Conservation (phyloP, 2,797 vertebrate species). For the Coendou prehensilis region DNA sequence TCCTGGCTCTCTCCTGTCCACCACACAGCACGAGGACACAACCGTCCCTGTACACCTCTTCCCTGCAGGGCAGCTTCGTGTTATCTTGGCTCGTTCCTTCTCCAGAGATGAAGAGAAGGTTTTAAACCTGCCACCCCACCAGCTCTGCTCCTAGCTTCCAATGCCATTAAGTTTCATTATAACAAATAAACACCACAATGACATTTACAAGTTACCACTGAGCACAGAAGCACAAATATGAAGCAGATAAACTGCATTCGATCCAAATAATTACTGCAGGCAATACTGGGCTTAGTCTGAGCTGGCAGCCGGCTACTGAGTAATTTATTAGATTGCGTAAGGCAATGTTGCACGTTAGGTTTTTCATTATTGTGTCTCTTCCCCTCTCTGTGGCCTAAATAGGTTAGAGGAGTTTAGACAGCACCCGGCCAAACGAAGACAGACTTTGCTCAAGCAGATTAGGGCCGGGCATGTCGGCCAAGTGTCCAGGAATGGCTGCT, state of each 20-base stretch:
- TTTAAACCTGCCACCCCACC: constrained; percentile 87
- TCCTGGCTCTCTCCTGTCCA: constrained; percentile 78
- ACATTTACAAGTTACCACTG: constrained; percentile 92
- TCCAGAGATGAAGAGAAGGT: constrained; percentile 89
- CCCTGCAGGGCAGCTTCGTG: constrained; percentile 85
- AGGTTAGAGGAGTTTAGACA: constrained; percentile 82
- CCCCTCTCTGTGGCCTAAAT: constrained; percentile 82
- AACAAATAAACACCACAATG: constrained; percentile 91
- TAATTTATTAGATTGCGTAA: constrained; percentile 90
- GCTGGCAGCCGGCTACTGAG: constrained; percentile 88
- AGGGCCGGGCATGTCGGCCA: constrained; percentile 66
- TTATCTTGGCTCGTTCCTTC: constrained; percentile 86
- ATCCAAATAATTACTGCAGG: constrained; percentile 92
- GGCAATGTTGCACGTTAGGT: constrained; percentile 84
- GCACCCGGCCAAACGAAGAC: constrained; percentile 78
- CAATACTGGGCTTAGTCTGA: constrained; percentile 89
- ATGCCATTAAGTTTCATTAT: constrained; percentile 91
- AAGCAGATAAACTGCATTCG: constrained; percentile 91
- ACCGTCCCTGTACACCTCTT: constrained; percentile 83
- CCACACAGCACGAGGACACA: constrained; percentile 74
- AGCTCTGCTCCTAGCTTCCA: constrained; percentile 87
- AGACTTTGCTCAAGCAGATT: constrained; percentile 79
- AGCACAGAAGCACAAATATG: constrained; percentile 91
- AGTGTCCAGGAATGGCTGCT: constrained; percentile 74
- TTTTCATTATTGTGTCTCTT: constrained; percentile 86